A percentile compares a stretch with the other conserved stretches of the same genome.
phyloP scores from a whole-genome alignment of 2,888 invertebrate species.

The Hydraecia micacea region DNA sequence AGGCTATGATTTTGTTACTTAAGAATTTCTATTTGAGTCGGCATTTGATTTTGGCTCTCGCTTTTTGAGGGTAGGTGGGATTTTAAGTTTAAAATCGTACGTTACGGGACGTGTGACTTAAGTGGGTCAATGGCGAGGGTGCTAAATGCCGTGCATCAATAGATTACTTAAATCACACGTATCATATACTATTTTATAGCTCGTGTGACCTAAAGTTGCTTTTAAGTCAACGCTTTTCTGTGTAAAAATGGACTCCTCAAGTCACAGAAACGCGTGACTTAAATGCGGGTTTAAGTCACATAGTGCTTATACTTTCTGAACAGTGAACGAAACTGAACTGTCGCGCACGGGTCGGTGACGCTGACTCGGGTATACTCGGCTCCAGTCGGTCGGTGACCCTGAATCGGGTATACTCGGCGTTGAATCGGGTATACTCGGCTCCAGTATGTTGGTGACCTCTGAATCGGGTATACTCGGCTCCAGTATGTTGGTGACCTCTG shows the following conservation, averaged over 20 bases:
- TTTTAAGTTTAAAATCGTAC: conserved; percentile 2
- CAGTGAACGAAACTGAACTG: not conserved
- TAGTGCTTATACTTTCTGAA: not conserved
- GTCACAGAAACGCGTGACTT: not conserved
- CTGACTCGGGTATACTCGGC: not conserved
- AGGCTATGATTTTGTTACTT: conserved; percentile 86
- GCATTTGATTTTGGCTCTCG: conserved; percentile 62
- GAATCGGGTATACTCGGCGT: not conserved
- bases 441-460: too few species aligned
- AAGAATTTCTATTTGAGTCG: conserved; percentile 89
- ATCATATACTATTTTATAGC: not conserved
- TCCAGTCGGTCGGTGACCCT: not conserved
- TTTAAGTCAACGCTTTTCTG: not conserved
- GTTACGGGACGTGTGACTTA: not conserved
- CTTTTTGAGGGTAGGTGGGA: conserved; percentile 26
- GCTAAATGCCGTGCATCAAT: not conserved
- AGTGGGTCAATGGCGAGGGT: not conserved
- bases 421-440: not conserved
- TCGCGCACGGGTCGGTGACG: not conserved
- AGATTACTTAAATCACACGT: not conserved
- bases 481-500: too few species aligned
- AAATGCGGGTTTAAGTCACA: not conserved
- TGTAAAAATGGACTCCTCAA: not conserved
- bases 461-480: not conserved
- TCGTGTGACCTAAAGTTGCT: not conserved